Base-by-base conservation (phyloP, 1,140 invertebrate species). In the Pantala flavescens region DNA sequence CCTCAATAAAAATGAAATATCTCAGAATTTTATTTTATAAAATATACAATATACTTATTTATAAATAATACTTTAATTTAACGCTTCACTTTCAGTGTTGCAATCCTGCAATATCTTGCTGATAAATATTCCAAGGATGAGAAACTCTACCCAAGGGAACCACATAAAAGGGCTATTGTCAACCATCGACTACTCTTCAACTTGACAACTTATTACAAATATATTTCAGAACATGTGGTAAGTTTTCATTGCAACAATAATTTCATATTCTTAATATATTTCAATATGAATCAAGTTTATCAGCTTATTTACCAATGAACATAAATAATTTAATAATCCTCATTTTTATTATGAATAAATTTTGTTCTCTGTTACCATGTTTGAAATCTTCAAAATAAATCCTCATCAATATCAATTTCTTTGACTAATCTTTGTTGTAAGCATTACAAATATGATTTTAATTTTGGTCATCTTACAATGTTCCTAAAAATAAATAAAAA, bases 111-210 rank as follows among this genome's bases (percentile, higher is more conserved):
- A 81, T 93, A 93, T 80, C 80, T 93, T 72, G 90, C 88, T 70
- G 90, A 91, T 55, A 89, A 90, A 80, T 92, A 91, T 78, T 85
- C 83, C 28, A 87, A 86, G 43, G 84, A 86, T 14, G 85, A 86
- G 14, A 82, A 84, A 43, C 81, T 93, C 0, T 93, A 93, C 81
- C 91, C 91, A 0, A 86, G 86, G 77, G 89, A 91, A 71, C 82
- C 87, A 7, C 85, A 87, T 81, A 77, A 81, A 79, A 84, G 91
- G 71, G 91, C 91, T 0, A 79, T 91, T 42, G 87, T 94, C 0
- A 92, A 93, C 81, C 90, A 91, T 78, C 84, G 90, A 3, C 80
- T 93, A 12, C 90, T 89, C 78, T 93, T 93, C 79, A 91, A 93
- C 81, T 83, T 91, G 77, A 87, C 87, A 24, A 88, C 88, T 73